A percentile compares a stretch with the other conserved stretches of the same genome.
Conservation (phyloP, 37 sponge, comb jelly and placozoan species). For the Spongilla lacustris region DNA sequence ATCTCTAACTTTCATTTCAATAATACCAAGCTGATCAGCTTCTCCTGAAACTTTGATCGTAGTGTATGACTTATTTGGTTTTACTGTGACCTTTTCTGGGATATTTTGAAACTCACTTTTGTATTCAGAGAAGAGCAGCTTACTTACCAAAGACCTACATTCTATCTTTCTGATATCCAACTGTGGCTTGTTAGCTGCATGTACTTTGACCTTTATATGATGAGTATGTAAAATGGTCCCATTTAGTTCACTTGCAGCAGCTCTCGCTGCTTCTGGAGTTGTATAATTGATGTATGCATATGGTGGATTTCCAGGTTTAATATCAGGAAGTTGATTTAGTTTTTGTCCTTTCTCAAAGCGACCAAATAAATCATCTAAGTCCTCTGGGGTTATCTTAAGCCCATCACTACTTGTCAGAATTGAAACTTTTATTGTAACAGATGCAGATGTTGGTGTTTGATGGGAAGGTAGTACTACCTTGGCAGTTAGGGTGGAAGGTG, state of each 20-base stretch:
- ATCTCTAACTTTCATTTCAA: background rate
- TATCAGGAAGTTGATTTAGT: background rate
- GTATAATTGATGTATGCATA: background rate
- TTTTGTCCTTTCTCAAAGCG: background rate
- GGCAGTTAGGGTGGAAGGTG: background rate
- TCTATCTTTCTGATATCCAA: background rate
- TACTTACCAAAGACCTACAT: background rate
- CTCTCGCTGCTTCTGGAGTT: background rate
- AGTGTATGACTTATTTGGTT: background rate
- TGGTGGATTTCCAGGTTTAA: background rate
- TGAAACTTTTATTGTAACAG: background rate
- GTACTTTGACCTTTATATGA: background rate
- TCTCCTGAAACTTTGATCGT: background rate
- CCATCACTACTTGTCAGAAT: background rate
- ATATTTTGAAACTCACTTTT: background rate
- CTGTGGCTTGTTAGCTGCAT: too few relatives aligned
- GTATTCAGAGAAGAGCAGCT: background rate
- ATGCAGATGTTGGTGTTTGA: background rate
- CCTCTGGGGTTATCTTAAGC: background rate
- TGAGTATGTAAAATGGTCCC: background rate
- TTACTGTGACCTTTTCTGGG: background rate
- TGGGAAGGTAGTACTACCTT: background rate
- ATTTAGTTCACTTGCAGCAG: background rate
- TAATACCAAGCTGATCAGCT: background rate
- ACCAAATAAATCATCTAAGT: background rate